Base-by-base conservation (phyloP, 2,888 invertebrate genomes). In the Pristionchus entomophagus region DNA sequence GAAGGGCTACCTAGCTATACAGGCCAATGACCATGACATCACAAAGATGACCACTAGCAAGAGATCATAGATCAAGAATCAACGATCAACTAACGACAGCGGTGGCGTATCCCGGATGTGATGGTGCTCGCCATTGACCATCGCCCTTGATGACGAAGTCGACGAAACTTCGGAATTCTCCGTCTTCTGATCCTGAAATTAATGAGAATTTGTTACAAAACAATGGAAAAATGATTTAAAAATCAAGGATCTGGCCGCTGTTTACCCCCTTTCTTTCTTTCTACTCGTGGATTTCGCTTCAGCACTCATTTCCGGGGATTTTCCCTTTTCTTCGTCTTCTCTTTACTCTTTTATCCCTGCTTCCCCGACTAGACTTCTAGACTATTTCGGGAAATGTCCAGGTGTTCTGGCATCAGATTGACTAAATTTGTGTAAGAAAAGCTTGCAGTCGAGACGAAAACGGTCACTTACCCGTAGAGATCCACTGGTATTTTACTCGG, bases 71-170 rank as follows among this genome's bases (percentile, higher is more conserved):
- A 1, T 5, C 35, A 65, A 65, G 32, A 10, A 62, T 26, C 32
- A 62, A 62, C 17, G 22, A 65, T 65, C 65, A 65, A 80, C 78
- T 80, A 49, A 80, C 78, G 78, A 80, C 0, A 80, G 78, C 51
- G 78, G 78, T 12, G 14, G 29, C 19, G 78, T 51, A 6, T 49
- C 51, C 17, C 51, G 8, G 14, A 38, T 29, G 78, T 51, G 49
- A 14, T 80, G 78, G 14, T 49, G 49, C 22, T 51, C 78, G 49
- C 53, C 53, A 8, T 80, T 51, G 78, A 80, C 78, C 32, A 51
- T 51, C 8, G 51, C 49, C 78, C 78, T 51, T 12, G 78, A 80
- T 8, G 78, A 80, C 22, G 78, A 51, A 1, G 78, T 80, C 35
- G 78, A 80, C 51, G 78, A 80, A 17, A 51, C 53, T n/a, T 80